Evolutionary conservation across 2,113 vertebrate genomes (phyloP).

Genomic region (Apodemus speciosus): DNA sequence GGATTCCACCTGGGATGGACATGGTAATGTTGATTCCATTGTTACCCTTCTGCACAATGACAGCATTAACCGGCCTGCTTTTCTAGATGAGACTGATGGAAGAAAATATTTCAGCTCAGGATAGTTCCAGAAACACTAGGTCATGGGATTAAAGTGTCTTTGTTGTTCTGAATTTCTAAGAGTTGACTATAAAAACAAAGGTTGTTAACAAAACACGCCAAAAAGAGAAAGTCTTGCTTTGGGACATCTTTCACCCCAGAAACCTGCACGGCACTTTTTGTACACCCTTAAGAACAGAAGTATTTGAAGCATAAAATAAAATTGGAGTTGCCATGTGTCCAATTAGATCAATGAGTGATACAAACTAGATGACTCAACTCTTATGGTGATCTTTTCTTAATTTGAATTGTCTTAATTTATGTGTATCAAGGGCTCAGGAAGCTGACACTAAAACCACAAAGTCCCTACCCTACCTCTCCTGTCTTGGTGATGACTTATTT

Average conservation of each 20-base stretch:
- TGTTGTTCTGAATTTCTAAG: slow-evolving; percentile 61
- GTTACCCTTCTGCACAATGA: neutral
- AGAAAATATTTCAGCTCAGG: slow-evolving; percentile 46
- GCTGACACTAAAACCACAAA: neutral
- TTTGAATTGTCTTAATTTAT: slow-evolving; percentile 32
- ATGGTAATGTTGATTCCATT: neutral
- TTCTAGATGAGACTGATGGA: neutral
- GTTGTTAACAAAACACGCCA: slow-evolving; percentile 58
- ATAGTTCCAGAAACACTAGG: slow-evolving; percentile 50
- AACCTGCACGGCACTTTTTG: neutral
- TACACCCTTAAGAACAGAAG: neutral
- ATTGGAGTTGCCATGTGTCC: neutral
- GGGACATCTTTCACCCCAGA: neutral
- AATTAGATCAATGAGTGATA: slow-evolving; percentile 9
- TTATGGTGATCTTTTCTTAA: neutral
- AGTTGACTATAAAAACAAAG: slow-evolving; percentile 65
- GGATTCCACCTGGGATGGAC: neutral
- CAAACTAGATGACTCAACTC: slow-evolving; percentile 27
- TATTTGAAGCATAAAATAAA: slow-evolving; percentile 25
- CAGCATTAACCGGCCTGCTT: slow-evolving; percentile 5
- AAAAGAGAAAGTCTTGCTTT: slow-evolving; percentile 63
- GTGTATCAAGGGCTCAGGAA: slow-evolving; percentile 10
- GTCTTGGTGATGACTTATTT: neutral
- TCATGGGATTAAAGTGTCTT: slow-evolving; percentile 53
- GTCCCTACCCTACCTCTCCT: neutral